Conservation (phyloP, 2,888 invertebrate genomes). For the Eupithecia abbreviata region DNA sequence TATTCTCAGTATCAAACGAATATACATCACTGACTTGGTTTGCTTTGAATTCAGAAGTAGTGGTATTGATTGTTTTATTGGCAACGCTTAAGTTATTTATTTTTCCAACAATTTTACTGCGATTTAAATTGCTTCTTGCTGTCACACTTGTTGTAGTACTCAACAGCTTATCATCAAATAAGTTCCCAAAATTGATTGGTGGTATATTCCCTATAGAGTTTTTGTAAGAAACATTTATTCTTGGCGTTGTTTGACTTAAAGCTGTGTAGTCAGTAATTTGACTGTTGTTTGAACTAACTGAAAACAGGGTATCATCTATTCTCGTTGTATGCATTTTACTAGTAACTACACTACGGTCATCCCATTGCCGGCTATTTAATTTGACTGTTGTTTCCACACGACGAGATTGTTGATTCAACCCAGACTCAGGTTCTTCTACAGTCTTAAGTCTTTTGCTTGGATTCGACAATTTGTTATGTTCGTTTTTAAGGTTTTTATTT, state of each 20-base stretch:
- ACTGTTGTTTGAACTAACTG: neutral
- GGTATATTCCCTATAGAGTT: neutral
- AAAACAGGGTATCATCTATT: neutral
- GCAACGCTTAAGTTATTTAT: neutral
- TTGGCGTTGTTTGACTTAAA: neutral
- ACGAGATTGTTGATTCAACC: neutral
- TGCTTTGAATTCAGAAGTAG: neutral
- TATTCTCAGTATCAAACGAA: neutral
- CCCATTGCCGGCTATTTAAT: neutral
- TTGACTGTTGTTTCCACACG: neutral
- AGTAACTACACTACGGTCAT: neutral
- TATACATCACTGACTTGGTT: neutral
- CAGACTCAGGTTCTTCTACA: neutral
- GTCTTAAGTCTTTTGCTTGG: neutral
- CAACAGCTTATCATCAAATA: neutral
- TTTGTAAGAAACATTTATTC: neutral
- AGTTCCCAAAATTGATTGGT: neutral
- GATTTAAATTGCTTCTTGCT: neutral
- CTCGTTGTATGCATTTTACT: neutral
- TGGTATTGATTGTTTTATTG: neutral
- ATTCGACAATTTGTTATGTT: neutral
- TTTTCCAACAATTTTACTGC: neutral
- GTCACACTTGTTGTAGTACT: neutral
- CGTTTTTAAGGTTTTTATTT: neutral
- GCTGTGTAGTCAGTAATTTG: neutral